Conservation (phyloP, 1,140 invertebrate species). For the Drosophila sp. region DNA sequence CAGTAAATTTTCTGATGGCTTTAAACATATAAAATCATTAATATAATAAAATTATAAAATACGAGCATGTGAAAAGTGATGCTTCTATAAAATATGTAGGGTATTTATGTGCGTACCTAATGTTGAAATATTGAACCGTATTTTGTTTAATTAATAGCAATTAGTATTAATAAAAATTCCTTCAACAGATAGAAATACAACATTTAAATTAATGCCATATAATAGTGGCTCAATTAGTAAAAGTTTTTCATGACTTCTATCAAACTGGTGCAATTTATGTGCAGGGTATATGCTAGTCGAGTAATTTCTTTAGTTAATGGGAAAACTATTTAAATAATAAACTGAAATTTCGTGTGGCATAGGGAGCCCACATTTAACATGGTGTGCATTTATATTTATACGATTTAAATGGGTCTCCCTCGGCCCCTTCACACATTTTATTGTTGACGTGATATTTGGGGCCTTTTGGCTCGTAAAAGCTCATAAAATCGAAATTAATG, state of each 20-base stretch:
- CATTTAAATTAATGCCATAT: no score
- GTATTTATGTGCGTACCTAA: no score
- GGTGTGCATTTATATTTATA: conserved; percentile 35
- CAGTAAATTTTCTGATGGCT: conserved; percentile 56
- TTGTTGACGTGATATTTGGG: conserved; percentile 51
- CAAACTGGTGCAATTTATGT: neutral
- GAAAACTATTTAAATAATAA: conserved; percentile 17
- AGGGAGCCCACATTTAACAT: neutral
- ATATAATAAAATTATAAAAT: conserved; percentile 47
- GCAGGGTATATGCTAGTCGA: neutral
- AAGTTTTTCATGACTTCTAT: neutral
- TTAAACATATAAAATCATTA: conserved; percentile 47
- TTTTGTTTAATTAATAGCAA: no score
- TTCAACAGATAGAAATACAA: no score
- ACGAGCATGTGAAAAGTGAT: neutral
- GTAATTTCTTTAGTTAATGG: neutral
- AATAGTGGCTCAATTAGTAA: no score
- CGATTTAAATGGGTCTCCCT: conserved; percentile 43
- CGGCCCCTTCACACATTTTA: conserved; percentile 41
- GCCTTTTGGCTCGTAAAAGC: conserved; percentile 9
- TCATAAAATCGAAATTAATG: conserved; percentile 61
- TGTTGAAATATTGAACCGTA: no score
- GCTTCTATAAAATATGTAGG: neutral
- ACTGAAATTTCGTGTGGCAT: conserved; percentile 1
- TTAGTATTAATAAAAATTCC: no score